Conservation (phyloP, 2,113 vertebrate species). For the Brevimyrus niger region DNA sequence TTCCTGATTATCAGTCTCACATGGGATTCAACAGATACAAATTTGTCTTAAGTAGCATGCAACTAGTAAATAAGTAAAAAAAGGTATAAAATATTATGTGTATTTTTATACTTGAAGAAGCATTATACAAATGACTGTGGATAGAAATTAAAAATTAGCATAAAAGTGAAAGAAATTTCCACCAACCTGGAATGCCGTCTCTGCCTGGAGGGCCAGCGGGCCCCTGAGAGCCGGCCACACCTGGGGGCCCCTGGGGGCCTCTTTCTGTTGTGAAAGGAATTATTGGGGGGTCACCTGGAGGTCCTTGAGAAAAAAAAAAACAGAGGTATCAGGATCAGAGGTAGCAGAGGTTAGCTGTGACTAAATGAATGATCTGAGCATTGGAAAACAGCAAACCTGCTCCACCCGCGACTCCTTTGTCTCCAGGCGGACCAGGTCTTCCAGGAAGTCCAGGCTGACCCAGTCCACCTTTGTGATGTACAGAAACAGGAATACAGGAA, state of each 20-base stretch:
- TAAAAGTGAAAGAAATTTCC: background rate
- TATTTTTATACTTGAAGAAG: background rate
- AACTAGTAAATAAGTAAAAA: background rate
- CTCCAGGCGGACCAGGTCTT: slow-evolving; percentile 33
- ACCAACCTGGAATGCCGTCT: slow-evolving; percentile 72
- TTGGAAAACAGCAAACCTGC: slow-evolving; percentile 26
- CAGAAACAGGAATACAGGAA: background rate
- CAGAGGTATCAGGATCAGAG: slow-evolving; percentile 24
- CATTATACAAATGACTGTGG: background rate
- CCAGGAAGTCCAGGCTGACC: slow-evolving; percentile 35
- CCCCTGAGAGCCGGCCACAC: slow-evolving; percentile 68
- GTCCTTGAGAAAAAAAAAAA: slow-evolving; percentile 51
- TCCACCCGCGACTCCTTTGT: slow-evolving; percentile 43
- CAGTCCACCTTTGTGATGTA: slow-evolving; percentile 45
- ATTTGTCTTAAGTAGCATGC: background rate
- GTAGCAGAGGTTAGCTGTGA: background rate
- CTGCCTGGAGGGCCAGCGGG: slow-evolving; percentile 65
- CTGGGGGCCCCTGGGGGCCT: slow-evolving; percentile 69
- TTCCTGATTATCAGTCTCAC: background rate
- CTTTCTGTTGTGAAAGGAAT: slow-evolving; percentile 67
- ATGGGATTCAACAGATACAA: background rate
- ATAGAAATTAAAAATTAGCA: background rate
- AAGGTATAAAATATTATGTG: background rate
- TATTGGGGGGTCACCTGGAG: slow-evolving; percentile 63
- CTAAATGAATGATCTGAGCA: too few relatives aligned